A percentile compares a stretch with the other conserved stretches of the same genome.
Evolutionary conservation across 1,140 invertebrate species (phyloP).

Genomic region (Popillia japonica): DNA sequence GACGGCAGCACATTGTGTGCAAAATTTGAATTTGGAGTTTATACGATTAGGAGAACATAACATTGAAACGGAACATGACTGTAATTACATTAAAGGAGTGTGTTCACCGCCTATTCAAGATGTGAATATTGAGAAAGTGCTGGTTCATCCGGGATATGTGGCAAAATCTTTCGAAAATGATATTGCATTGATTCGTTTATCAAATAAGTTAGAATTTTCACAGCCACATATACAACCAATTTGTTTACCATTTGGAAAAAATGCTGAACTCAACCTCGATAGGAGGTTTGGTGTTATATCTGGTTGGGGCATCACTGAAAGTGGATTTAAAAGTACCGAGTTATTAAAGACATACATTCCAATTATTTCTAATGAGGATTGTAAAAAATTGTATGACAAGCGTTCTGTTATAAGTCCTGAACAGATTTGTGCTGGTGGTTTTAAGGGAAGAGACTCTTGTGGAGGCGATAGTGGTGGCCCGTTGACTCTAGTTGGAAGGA

Average conservation of each 20-base stretch:
- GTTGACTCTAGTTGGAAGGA: constrained; percentile 58
- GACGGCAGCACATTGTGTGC: constrained; percentile 65
- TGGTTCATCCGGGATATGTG: constrained; percentile 60
- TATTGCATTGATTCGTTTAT: constrained; percentile 60
- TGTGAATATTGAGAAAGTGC: constrained; percentile 53
- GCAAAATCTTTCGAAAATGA: constrained; percentile 61
- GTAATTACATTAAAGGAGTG: constrained; percentile 45
- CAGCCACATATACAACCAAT: constrained; percentile 48
- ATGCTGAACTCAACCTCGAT: constrained; percentile 45
- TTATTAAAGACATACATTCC: constrained; percentile 44
- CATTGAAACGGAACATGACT: constrained; percentile 53
- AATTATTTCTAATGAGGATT: constrained; percentile 41
- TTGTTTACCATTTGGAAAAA: constrained; percentile 46
- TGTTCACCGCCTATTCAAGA: constrained; percentile 54
- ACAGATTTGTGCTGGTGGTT: constrained; percentile 64
- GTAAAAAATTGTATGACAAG: constrained; percentile 41
- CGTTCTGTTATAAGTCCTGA: constrained; percentile 44
- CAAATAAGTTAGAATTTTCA: not conserved
- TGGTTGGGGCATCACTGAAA: constrained; percentile 56
- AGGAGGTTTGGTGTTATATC: constrained; percentile 48
- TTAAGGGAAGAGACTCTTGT: constrained; percentile 62
- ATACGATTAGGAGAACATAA: constrained; percentile 56
- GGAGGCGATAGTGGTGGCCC: constrained; percentile 70
- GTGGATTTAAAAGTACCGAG: constrained; percentile 43
- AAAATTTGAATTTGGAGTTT: not conserved